A percentile compares a stretch with the other conserved stretches of the same genome.
Conservation (phyloP, 2,113 vertebrate species). For the Chaenocephalus aceratus region DNA sequence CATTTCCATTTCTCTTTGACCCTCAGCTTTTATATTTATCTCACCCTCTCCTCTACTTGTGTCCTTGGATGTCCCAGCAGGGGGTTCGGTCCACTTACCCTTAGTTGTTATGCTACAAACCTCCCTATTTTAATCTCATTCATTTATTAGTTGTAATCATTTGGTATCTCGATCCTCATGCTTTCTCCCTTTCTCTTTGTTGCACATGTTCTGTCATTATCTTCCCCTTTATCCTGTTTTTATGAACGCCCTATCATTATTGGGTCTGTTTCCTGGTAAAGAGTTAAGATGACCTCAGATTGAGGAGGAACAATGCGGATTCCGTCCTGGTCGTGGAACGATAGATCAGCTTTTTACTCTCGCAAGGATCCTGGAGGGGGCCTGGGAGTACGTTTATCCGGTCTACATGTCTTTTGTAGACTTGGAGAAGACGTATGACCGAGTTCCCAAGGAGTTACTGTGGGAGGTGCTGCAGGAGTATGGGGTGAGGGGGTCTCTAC, state of each 20-base stretch:
- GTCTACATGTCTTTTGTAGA: no score
- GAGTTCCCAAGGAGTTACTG: no score
- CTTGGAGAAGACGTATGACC: no score
- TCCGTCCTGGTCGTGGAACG: no score
- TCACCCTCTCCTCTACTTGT: slow-evolving; percentile 12
- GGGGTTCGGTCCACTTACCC: not conserved
- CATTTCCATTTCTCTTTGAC: slow-evolving; percentile 44
- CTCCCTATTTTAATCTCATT: not conserved
- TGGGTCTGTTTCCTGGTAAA: not conserved
- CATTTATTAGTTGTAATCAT: not conserved
- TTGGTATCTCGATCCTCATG: not conserved
- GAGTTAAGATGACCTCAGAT: slow-evolving; percentile 22
- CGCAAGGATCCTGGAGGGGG: no score
- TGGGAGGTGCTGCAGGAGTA: no score
- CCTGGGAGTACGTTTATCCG: no score
- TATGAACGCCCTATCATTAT: not conserved
- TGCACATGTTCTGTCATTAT: no score
- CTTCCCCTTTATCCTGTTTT: not conserved
- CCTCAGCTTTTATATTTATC: slow-evolving; percentile 29
- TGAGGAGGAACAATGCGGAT: no score
- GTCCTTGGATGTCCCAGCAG: slow-evolving; percentile 30
- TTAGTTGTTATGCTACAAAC: not conserved
- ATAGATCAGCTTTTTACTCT: no score
- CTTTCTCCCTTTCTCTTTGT: no score
- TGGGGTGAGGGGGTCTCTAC: no score